These are phyloP conservation scores for Mantis religiosa DNA, from an alignment of 2,888 invertebrate genomes.

Conservation along the genomic window DNA sequence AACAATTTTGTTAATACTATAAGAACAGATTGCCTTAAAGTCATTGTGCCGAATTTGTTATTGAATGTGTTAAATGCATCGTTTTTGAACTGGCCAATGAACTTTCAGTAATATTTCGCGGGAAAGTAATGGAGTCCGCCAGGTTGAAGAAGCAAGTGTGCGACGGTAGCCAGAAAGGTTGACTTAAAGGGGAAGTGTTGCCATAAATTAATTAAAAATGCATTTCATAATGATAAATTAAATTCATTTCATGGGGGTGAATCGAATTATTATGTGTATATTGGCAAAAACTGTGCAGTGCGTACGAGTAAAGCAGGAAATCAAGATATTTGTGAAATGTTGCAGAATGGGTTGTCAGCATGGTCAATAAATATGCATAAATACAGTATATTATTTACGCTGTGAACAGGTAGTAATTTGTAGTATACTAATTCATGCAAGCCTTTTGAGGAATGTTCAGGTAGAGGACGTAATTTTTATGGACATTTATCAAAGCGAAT, in stretches of 20 bases:
- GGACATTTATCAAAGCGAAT: too few species aligned
- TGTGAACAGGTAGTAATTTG: not conserved
- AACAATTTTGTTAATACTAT: too few species aligned
- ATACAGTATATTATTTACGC: not conserved
- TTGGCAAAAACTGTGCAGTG: not conserved
- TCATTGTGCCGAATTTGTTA: too few species aligned
- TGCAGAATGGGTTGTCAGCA: not conserved
- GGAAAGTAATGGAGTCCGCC: slow-evolving; percentile 25
- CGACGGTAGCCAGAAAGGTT: not conserved
- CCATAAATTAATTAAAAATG: not conserved
- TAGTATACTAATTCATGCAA: not conserved
- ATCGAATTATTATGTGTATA: not conserved
- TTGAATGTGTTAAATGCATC: not conserved
- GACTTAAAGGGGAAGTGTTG: not conserved
- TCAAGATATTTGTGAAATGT: not conserved
- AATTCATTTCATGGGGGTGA: not conserved
- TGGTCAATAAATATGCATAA: not conserved
- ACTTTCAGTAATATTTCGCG: slow-evolving; percentile 25
- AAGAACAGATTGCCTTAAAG: too few species aligned
- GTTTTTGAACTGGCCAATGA: slow-evolving; percentile 22
- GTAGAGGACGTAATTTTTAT: not conserved
- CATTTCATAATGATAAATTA: not conserved
- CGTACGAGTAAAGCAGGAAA: not conserved
- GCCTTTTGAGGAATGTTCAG: not conserved
- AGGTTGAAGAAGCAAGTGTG: not conserved